Percentiles rank a stretch among this genome's conserved stretches.
Conservation (phyloP, 2,797 vertebrate species). For the Alfaro cultratus region DNA sequence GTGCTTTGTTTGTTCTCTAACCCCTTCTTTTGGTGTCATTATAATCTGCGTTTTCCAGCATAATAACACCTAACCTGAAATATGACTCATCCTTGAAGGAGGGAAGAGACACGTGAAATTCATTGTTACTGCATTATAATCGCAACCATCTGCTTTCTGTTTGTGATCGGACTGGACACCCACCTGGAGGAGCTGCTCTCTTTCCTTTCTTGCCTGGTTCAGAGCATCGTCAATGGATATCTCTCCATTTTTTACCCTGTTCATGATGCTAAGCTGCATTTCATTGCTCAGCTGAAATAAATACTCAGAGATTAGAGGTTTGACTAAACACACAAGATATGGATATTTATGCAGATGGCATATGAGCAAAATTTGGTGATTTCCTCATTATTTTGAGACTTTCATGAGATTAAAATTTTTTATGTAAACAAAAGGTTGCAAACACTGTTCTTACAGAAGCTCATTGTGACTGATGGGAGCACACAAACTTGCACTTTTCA, state of each 20-base stretch:
- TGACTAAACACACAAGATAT: not conserved
- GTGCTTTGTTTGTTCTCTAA: not conserved
- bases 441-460: not conserved
- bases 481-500: not conserved
- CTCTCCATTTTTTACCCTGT: conserved; percentile 83
- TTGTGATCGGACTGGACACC: not conserved
- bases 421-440: not conserved
- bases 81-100: not conserved
- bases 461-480: not conserved
- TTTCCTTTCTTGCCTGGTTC: conserved; percentile 71
- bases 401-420: not conserved
- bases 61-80: not conserved
- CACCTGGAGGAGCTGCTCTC: conserved; percentile 59
- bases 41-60: not conserved
- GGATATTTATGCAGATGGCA: not conserved
- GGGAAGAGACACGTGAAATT: not conserved
- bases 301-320: not conserved
- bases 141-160: not conserved
- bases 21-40: not conserved
- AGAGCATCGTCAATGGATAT: conserved; percentile 82
- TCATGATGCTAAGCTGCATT: conserved; percentile 85
- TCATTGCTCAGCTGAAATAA: conserved; percentile 80
- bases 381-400: not conserved
- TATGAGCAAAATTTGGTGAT: not conserved
- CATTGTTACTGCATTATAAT: not conserved